Percentiles rank a stretch among this genome's conserved stretches.
phyloP scores from a whole-genome alignment of 2,888 invertebrate species.

The Rhyacophila evoluta region DNA sequence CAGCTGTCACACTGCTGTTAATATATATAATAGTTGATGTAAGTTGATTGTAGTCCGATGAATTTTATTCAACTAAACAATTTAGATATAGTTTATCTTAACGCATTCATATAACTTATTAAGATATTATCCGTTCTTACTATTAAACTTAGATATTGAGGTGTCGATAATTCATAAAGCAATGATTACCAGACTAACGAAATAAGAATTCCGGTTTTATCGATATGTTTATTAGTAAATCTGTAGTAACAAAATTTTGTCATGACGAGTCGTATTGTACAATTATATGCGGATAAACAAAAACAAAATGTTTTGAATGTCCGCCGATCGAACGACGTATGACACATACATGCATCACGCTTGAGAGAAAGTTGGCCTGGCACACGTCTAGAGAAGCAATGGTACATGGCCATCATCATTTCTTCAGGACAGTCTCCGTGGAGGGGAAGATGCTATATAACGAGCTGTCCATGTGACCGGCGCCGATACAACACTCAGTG shows the following conservation, averaged over 20 bases:
- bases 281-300: background rate
- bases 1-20: too few relatives aligned
- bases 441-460: slow-evolving; percentile 21
- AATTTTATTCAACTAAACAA: too few relatives aligned
- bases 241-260: background rate
- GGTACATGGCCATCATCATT: slow-evolving; percentile 39
- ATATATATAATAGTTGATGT: too few relatives aligned
- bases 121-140: too few relatives aligned
- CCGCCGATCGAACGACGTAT: background rate
- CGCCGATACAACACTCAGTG: slow-evolving; percentile 9
- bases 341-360: slow-evolving; percentile 30
- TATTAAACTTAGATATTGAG: too few relatives aligned
- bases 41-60: too few relatives aligned
- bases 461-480: background rate
- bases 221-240: background rate
- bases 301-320: background rate
- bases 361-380: slow-evolving; percentile 39
- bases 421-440: slow-evolving; percentile 33
- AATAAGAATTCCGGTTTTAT: background rate
- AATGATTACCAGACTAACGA: background rate
- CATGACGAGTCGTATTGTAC: background rate
- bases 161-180: too few relatives aligned
- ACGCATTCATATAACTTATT: too few relatives aligned
- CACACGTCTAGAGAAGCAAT: background rate
- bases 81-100: too few relatives aligned